Evolutionary conservation across 2,797 vertebrate genomes (phyloP), one percentile per base, ranked within the genome.

Genomic region (Pipistrellus pygmaeus): DNA sequence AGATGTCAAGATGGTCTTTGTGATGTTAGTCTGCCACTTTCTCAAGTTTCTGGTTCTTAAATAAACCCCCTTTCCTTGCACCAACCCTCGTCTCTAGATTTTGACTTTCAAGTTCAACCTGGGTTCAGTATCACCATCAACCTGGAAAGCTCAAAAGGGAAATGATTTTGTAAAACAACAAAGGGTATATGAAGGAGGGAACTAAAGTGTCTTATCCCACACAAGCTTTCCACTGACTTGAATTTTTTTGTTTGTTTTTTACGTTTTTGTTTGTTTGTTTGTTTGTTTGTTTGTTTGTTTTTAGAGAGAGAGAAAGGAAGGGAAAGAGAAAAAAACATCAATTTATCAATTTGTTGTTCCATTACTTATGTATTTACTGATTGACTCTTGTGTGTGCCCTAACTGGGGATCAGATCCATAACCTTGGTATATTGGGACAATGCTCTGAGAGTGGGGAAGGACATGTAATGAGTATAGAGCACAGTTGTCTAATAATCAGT

Each of bases 161-260:
- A 85, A 48, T 62, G 18, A 93, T 62, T 96, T 73, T 35, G 21
- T 88, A 62, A 55, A 89, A 78, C 53, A 64, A 60, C 1, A 38
- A 72, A 85, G 10, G 13, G 12, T 10, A 2, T 60, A 32, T 73
- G 66, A 86, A 95, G n/a, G 21, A 92, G 30, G 46, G 11, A 81
- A 88, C 4, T 25, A 57, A 88, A 51, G 3, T 11, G 30, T 77
- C 46, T 66, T 88, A 69, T 85, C 3, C 51, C 48, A 10, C 3
- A 3, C 7, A 30, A 30, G 17, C 25, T 14, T 51, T 88, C 57
- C n/a, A 15, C 25, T 38, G 41, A 55, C 35, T 68, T 1, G 0
- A 11, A 20, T 55, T 21, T 21, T 17, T 55, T 17, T 51, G 3
- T 51, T 6, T 15, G 20, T 60, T 15, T 62, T 15, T 62, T 30